Conservation (phyloP, 1,140 invertebrate genomes). For the Nephotettix cincticeps region DNA sequence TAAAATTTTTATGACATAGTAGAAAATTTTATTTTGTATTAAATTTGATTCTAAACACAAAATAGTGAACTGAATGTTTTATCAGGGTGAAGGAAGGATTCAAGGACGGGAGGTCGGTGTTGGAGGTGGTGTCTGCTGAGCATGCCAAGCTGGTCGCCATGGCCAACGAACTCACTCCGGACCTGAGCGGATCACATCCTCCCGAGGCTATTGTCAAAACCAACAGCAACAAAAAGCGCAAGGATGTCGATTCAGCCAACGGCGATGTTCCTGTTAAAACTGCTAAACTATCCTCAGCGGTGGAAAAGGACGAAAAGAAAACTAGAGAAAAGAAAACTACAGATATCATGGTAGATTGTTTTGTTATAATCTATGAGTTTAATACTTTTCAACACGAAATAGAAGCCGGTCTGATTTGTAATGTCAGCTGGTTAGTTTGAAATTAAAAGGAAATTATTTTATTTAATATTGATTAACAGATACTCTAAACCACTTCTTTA, state of each 20-base stretch:
- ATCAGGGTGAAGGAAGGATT: slow-evolving; percentile 61
- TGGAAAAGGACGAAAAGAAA: slow-evolving; percentile 41
- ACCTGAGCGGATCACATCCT: slow-evolving; percentile 47
- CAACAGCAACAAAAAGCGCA: slow-evolving; percentile 23
- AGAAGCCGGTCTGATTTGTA: too few relatives aligned
- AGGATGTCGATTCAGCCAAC: slow-evolving; percentile 43
- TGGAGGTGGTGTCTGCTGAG: slow-evolving; percentile 69
- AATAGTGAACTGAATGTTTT: too few relatives aligned
- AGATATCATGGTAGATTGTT: slow-evolving; percentile 60
- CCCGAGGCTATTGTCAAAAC: slow-evolving; percentile 35
- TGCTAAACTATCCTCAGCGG: slow-evolving; percentile 38
- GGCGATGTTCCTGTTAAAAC: slow-evolving; percentile 46
- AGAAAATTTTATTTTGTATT: too few relatives aligned
- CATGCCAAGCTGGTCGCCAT: slow-evolving; percentile 69
- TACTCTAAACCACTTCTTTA: too few relatives aligned
- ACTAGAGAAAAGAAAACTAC: slow-evolving; percentile 56
- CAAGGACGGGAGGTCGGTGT: slow-evolving; percentile 55
- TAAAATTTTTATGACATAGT: too few relatives aligned
- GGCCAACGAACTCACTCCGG: slow-evolving; percentile 54
- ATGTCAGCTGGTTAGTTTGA: too few relatives aligned
- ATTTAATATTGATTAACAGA: too few relatives aligned
- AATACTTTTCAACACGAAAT: too few relatives aligned
- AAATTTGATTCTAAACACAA: too few relatives aligned
- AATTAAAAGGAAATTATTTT: too few relatives aligned
- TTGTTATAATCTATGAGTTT: too few relatives aligned